phyloP scores from a whole-genome alignment of 2,113 vertebrate species.

The Phoenicopterus ruber region DNA sequence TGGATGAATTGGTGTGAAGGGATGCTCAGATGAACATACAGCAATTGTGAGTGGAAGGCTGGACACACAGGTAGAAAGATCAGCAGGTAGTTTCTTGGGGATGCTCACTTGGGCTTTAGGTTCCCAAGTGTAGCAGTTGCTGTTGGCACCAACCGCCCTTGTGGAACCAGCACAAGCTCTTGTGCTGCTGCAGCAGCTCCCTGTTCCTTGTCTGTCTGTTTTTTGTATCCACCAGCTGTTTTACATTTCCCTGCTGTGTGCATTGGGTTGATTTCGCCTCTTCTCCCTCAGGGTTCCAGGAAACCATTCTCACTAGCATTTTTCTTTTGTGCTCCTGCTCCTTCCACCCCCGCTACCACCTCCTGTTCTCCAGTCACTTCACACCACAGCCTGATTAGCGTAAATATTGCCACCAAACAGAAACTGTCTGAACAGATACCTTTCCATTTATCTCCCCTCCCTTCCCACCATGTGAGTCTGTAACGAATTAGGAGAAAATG shows the following conservation, averaged over 20 bases:
- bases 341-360: background rate
- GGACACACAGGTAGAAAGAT: background rate
- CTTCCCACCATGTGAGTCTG: background rate
- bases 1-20: no score
- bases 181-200: background rate
- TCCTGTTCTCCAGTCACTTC: background rate
- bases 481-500: constrained; percentile 62
- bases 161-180: background rate
- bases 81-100: background rate
- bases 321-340: background rate
- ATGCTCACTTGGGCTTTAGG: background rate
- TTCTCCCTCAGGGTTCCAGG: background rate
- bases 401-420: constrained; percentile 14
- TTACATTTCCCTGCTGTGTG: background rate
- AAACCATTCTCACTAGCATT: background rate
- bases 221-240: background rate
- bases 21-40: background rate
- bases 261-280: background rate
- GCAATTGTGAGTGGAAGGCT: background rate
- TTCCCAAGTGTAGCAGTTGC: background rate
- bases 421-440: background rate
- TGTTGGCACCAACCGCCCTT: background rate
- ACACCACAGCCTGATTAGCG: background rate
- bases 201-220: rapidly evolving
- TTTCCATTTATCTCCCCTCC: background rate